These are phyloP conservation scores for Formicarius rufipectus DNA, from an alignment of 2,113 vertebrate genomes.

Conservation along the genomic window DNA sequence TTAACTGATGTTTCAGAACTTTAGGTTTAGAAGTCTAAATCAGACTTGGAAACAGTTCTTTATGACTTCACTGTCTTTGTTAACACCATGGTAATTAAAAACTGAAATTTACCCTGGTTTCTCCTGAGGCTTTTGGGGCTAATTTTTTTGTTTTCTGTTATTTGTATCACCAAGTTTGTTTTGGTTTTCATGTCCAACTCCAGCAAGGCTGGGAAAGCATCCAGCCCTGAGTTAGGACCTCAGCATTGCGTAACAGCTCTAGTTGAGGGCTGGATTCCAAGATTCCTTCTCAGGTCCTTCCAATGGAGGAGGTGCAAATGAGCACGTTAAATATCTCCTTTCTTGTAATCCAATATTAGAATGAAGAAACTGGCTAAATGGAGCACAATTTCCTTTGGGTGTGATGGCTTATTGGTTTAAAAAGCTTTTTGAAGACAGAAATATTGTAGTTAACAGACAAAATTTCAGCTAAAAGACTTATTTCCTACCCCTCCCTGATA, in stretches of 20 bases:
- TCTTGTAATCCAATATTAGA: fast-evolving
- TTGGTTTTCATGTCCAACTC: background rate
- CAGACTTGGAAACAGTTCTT: background rate
- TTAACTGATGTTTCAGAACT: constrained; percentile 1
- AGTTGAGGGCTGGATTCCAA: background rate
- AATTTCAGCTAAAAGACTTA: background rate
- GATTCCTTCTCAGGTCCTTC: background rate
- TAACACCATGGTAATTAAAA: constrained; percentile 33
- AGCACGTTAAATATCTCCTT: background rate
- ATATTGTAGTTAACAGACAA: background rate
- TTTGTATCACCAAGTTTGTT: background rate
- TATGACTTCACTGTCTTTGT: constrained; percentile 15
- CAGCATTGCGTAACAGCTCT: background rate
- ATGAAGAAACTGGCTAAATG: background rate
- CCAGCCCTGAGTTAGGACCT: background rate
- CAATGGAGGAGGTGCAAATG: background rate
- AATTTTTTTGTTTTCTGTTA: background rate
- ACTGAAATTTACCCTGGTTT: background rate
- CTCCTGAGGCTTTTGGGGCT: background rate
- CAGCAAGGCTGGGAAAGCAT: background rate
- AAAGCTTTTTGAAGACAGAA: background rate
- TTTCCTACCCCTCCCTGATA: background rate
- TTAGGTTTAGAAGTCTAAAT: constrained; percentile 6
- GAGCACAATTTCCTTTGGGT: background rate
- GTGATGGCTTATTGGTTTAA: background rate